A percentile compares a stretch with the other conserved stretches of the same genome.
Evolutionary conservation across 2,797 vertebrate species (phyloP).

Genomic region (Tauraco hartlaubi): DNA sequence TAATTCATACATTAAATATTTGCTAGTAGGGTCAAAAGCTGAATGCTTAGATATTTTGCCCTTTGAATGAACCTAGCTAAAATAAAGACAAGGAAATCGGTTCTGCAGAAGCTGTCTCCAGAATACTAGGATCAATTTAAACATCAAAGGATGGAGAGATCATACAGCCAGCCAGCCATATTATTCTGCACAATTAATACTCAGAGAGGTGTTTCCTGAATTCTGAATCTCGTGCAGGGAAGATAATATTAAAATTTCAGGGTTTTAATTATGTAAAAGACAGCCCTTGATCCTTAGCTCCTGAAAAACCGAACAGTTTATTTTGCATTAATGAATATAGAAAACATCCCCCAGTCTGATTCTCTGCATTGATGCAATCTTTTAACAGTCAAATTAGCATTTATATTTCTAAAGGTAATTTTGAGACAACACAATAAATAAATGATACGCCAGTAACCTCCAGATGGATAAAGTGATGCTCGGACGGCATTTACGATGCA

Average conservation of each 20-base stretch:
- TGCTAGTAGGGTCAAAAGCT: conserved; percentile 79
- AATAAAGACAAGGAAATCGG: conserved; percentile 68
- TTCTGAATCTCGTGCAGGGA: conserved; percentile 47
- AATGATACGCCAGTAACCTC: neutral
- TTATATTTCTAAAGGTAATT: conserved; percentile 57
- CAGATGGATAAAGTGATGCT: neutral
- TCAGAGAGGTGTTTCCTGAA: conserved; percentile 51
- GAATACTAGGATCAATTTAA: conserved; percentile 77
- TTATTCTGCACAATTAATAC: conserved; percentile 71
- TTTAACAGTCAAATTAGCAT: conserved; percentile 56
- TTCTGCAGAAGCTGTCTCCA: conserved; percentile 64
- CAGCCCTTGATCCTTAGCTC: conserved; percentile 37
- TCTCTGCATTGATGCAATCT: neutral
- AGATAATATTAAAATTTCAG: conserved; percentile 61
- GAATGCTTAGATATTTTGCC: conserved; percentile 80
- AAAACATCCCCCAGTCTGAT: neutral
- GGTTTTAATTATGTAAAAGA: conserved; percentile 67
- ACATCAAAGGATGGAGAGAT: conserved; percentile 75
- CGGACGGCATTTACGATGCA: neutral
- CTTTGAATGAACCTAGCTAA: conserved; percentile 81
- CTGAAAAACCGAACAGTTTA: conserved; percentile 46
- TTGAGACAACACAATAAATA: conserved; percentile 28
- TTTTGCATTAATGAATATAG: conserved; percentile 60
- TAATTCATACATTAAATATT: conserved; percentile 84
- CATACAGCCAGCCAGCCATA: conserved; percentile 60